Evolutionary conservation across 2,797 vertebrate species (phyloP), one percentile per base, ranked within the genome.

Genomic region (Sebastes matsubarae): DNA sequence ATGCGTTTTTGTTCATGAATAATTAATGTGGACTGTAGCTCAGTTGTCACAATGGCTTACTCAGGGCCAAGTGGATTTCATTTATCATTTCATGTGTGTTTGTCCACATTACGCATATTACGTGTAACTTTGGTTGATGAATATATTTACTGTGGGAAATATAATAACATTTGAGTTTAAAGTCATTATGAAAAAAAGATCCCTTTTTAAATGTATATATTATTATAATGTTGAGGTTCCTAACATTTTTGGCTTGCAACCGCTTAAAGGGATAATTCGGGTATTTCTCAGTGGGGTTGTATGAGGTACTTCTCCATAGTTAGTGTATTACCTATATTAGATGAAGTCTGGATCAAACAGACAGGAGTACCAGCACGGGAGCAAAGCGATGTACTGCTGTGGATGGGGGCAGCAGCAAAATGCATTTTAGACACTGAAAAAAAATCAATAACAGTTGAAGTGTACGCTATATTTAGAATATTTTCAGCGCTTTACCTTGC

Each of bases 1-100:
- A 89, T 92, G 91, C 86, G 67, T 93, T 94, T 93, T 88, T 82
- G 24, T 60, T 72, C 78, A 93, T 97, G 83, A 96, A 97, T 96
- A 94, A 95, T 96, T 95, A 77, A 96, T 92, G 91, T 86, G 54
- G 78, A 84, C 92, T 94, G 85, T 88, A 92, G 91, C 82, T 91
- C 86, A 85, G 77, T 83, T 93, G 91, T 96, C 94, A 89, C 80
- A 80, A 91, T 82, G 87, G 88, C 82, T 91, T 77, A 91, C 86
- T 79, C 61, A 83, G 88, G 76, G 87, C 64, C 75, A 83, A 91
- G 84, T 90, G 85, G 85, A 87, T 93, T 93, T 93, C 83, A 92
- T 89, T 82, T 94, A 78, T 92, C 89, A 24, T 83, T n/a, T n/a
- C n/a, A n/a, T n/a, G 61, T 85, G 60, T 67, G 72, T 71, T 73